Conservation (phyloP, 2,113 vertebrate genomes). For the Isurus oxyrinchus region DNA sequence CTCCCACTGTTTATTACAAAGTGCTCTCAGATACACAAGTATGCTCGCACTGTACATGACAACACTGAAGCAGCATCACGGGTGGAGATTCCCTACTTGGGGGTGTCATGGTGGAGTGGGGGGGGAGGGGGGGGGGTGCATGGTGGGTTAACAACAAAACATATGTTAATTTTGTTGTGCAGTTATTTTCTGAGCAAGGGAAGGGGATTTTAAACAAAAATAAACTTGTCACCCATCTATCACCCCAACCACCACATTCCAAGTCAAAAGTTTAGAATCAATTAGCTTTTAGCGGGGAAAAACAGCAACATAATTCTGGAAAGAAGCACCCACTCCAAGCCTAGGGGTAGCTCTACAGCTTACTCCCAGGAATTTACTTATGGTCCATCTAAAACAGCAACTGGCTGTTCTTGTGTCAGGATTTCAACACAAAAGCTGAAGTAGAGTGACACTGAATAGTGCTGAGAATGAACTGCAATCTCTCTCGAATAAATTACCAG, state of each 20-base stretch:
- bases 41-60: too few species aligned
- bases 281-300: background rate
- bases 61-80: too few species aligned
- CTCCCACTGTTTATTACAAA: too few species aligned
- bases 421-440: background rate
- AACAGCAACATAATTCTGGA: background rate
- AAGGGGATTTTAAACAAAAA: background rate
- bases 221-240: too few species aligned
- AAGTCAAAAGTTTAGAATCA: background rate
- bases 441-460: background rate
- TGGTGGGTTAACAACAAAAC: too few species aligned
- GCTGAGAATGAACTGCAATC: background rate
- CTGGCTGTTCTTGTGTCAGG: background rate
- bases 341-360: background rate
- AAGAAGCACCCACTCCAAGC: background rate
- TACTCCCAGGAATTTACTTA: background rate
- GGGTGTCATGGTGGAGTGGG: too few species aligned
- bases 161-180: too few species aligned
- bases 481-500: background rate
- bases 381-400: too few species aligned
- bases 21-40: too few species aligned
- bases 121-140: too few species aligned
- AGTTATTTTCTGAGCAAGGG: too few species aligned
- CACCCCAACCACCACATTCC: background rate
- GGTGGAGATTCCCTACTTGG: too few species aligned